phyloP scores from a whole-genome alignment of 2,888 invertebrate genomes.

The Apamea anceps region DNA sequence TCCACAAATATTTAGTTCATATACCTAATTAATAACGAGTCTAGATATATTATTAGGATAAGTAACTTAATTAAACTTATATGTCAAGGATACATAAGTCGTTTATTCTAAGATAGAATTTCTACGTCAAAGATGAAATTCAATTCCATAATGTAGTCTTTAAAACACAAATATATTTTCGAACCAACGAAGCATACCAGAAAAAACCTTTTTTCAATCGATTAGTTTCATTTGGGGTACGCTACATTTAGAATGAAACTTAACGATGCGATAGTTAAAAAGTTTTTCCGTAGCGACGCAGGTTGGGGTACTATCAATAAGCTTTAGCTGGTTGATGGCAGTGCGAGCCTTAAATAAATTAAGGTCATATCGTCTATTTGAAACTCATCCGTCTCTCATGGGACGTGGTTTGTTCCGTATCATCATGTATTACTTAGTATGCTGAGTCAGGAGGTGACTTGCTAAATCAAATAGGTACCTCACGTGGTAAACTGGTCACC shows the following conservation, averaged over 20 bases:
- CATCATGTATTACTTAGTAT: conserved; percentile 9
- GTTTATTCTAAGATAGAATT: not conserved
- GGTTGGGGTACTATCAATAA: conserved; percentile 33
- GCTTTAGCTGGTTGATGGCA: conserved; percentile 8
- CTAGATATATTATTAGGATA: not conserved
- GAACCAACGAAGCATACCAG: conserved; percentile 11
- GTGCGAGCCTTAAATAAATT: conserved; percentile 34
- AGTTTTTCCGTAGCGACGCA: not conserved
- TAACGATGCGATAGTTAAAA: not conserved
- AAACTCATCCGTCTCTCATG: conserved; percentile 15
- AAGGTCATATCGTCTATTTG: conserved; percentile 10
- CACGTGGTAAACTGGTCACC: not conserved
- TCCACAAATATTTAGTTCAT: not conserved
- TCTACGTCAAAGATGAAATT: conserved; percentile 6
- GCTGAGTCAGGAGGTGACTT: not conserved
- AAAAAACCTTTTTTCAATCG: conserved; percentile 37
- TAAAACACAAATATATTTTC: conserved; percentile 20
- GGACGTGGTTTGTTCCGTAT: not conserved
- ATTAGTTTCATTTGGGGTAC: conserved; percentile 29
- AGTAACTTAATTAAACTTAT: not conserved
- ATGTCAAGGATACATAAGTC: not conserved
- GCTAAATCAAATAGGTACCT: not conserved
- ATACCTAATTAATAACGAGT: not conserved
- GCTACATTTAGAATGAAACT: conserved; percentile 32
- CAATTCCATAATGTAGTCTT: conserved; percentile 22